Conservation (phyloP, 2,797 vertebrate genomes). For the Eulemur coronatus region DNA sequence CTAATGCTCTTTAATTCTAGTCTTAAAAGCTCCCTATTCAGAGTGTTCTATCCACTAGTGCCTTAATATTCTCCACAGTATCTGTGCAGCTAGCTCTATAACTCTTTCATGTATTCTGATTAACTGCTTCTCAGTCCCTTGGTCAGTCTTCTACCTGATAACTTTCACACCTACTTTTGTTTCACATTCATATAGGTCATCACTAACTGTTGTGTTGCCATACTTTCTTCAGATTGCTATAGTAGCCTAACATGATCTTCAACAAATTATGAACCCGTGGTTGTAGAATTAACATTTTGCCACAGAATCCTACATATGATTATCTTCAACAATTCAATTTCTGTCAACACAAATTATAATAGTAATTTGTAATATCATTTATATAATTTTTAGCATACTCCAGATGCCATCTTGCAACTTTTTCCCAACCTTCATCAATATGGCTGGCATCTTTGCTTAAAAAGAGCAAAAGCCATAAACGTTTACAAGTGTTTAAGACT, state of each 20-base stretch:
- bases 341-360: neutral
- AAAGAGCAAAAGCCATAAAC: neutral
- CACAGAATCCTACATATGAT: neutral
- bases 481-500: neutral
- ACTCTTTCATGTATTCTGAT: neutral
- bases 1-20: neutral
- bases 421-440: neutral
- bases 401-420: neutral
- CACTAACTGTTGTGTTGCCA: neutral
- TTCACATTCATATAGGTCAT: neutral
- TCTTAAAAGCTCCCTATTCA: neutral
- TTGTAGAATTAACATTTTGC: neutral
- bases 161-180: neutral
- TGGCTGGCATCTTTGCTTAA: neutral
- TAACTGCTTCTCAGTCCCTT: neutral
- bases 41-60: neutral
- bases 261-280: neutral
- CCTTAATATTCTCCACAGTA: neutral
- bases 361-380: neutral
- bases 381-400: neutral
- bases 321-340: neutral
- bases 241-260: neutral
- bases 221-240: neutral
- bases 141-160: neutral
- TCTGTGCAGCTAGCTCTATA: neutral